These are phyloP conservation scores for Leucosticte australis DNA, from an alignment of 2,113 vertebrate genomes.

Conservation along the genomic window DNA sequence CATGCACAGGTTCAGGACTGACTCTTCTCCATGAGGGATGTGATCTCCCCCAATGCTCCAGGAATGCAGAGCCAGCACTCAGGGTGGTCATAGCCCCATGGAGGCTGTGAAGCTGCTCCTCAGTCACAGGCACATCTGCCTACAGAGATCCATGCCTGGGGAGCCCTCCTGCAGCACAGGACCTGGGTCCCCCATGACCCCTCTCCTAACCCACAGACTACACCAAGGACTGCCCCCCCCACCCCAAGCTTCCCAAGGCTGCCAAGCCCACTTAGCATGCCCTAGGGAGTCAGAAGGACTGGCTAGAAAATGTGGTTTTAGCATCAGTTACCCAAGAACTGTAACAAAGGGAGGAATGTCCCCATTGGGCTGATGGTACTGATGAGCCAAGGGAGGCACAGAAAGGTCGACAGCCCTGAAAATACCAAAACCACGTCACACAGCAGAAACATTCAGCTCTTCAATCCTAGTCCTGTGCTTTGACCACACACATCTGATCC, in stretches of 20 bases:
- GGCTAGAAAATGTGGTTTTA: not conserved
- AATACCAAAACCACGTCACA: not conserved
- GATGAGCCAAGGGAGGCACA: not conserved
- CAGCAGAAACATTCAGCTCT: not conserved
- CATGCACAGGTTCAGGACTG: accelerated
- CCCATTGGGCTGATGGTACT: accelerated
- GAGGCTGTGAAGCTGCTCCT: not conserved
- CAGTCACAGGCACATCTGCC: not conserved
- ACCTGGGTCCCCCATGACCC: accelerated
- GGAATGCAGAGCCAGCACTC: not conserved
- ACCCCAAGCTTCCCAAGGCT: not conserved
- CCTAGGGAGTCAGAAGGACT: not conserved
- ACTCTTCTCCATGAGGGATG: not conserved
- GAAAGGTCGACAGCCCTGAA: not conserved
- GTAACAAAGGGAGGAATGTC: not conserved
- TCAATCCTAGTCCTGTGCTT: not conserved
- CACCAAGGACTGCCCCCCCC: too few relatives aligned
- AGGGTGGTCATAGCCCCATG: not conserved
- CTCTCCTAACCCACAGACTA: accelerated
- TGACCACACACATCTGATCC: not conserved
- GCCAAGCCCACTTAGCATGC: not conserved
- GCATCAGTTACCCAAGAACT: not conserved
- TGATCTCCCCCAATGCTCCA: not conserved
- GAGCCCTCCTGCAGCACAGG: not conserved
- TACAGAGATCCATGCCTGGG: accelerated